Base-by-base conservation (phyloP, 2,888 invertebrate genomes). In the Drymonia ruficornis region DNA sequence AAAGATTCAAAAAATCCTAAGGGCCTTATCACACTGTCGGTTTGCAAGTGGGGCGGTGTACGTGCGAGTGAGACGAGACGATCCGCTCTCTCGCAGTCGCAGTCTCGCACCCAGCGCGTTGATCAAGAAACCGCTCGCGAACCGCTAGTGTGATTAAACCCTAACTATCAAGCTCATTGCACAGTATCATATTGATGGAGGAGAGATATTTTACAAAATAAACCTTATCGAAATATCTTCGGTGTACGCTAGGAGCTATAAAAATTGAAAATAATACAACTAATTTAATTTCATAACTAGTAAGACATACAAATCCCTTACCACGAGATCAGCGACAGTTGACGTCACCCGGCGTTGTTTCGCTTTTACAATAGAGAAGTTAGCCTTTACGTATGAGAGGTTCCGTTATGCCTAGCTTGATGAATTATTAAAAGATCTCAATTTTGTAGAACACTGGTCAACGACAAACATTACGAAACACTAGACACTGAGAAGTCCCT, bases 201-300 rank as follows among this genome's bases (percentile, higher is more conserved):
- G 89, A 91, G 82, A 85, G 70, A 89, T 88, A 87, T 83, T 91
- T 91, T 91, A 91, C 86, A 91, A 91, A 91, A 91, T 91, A 91
- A 88, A 91, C 87, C 92, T 92, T 92, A 92, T 91, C 91, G 86
- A 91, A 91, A 91, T 91, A 92, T 92, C 92, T 92, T 92, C 92
- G 92, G 92, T 92, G 90, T 92, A 92, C 87, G 91, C 92, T 91
- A 92, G 92, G 91, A 92, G 83, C 90, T 92, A 91, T 90, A 91
- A 91, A 92, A 91, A 91, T 89, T 91, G 91, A 91, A 91, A 92
- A 91, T 91, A 91, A 90, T 92, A 91, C 88, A 91, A 88, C 90
- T 91, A 92, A 89, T 90, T 79, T 91, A 90, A 92, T 91, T 92
- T 91, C 91, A 90, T 91, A 88, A 89, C 88, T 89, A 91, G 89